phyloP scores from a whole-genome alignment of 2,797 vertebrate genomes.

The Poecilia gillii region DNA sequence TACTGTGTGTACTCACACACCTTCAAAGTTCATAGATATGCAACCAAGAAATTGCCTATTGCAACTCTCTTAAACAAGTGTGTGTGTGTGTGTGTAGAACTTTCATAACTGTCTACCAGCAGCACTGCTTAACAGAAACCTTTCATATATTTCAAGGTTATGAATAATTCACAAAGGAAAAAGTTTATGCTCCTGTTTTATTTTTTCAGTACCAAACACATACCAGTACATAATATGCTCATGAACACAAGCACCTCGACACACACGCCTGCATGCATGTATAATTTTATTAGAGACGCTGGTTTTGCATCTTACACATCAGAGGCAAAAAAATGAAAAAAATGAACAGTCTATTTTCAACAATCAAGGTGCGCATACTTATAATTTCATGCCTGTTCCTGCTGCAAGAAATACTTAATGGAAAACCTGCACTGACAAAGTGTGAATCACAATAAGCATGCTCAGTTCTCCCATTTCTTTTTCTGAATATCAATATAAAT shows the following conservation, averaged over 20 bases:
- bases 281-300: conserved; percentile 55
- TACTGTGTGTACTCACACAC: not conserved
- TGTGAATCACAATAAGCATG: conserved; percentile 49
- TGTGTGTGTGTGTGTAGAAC: conserved; percentile 13
- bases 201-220: conserved; percentile 20
- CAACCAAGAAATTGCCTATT: conserved; percentile 1
- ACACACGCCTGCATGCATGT: conserved; percentile 18
- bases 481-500: conserved; percentile 59
- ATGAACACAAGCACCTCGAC: not conserved
- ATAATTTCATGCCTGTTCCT: conserved; percentile 45
- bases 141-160: conserved; percentile 49
- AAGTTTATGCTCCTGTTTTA: conserved; percentile 38
- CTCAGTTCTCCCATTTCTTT: conserved; percentile 15
- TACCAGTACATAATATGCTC: not conserved
- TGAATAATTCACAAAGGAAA: conserved; percentile 65
- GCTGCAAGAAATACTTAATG: conserved; percentile 45
- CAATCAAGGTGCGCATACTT: conserved; percentile 54
- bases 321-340: conserved; percentile 11
- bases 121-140: conserved; percentile 50
- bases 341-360: conserved; percentile 38
- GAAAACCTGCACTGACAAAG: conserved; percentile 38
- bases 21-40: not conserved
- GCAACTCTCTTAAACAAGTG: not conserved
- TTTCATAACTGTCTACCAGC: conserved; percentile 39
- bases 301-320: conserved; percentile 47